Evolutionary conservation across 2,888 invertebrate species (phyloP), one percentile per base, ranked within the genome.

Genomic region (Conops quadrifasciatus): DNA sequence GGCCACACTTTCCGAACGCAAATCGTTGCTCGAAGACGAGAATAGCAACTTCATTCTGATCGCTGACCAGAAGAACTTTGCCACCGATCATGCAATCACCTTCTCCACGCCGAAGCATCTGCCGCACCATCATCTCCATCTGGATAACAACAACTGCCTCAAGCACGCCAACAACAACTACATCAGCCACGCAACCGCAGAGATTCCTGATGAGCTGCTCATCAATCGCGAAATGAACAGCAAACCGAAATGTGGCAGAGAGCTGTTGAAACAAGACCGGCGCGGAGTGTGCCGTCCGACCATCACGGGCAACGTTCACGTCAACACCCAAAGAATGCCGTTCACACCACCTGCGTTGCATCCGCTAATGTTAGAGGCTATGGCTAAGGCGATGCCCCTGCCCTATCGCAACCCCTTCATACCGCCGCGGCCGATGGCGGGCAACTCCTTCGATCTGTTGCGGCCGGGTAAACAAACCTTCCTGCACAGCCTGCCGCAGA

Each of bases 41-140:
- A 95, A 95, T 86, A 92, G 93, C 84, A 95, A 95, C 86, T 88
- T 94, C 74, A 92, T 94, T 76, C 80, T 87, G 72, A 36, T 70
- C 4, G 45, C 64, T 7, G 70, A 70, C 60, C 74, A 73, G 67
- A 76, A 76, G 65, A 81, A 75, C 71, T 78, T 73, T 72, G 78
- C 73, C 64, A 75, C 70, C 67, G 75, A 75, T 64, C 30, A 49
- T 15, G 9, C 51, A 21, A 51, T 36, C 68, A 16, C 28, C 24
- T 51, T 51, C 53, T 26, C 60, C 60, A n/a, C 28, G 59, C 68
- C 68, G 51, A 59, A 60, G 24, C 49, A 68, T 36, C 16, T 51
- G 36, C 36, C 36, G 9, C 36, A 36, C 9, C 51, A 51, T 21
- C 67, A 58, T 56, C 36, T 56, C 1, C 58, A 56, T 75, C 75